phyloP scores from a whole-genome alignment of 2,113 vertebrate genomes.

The Solea solea region DNA sequence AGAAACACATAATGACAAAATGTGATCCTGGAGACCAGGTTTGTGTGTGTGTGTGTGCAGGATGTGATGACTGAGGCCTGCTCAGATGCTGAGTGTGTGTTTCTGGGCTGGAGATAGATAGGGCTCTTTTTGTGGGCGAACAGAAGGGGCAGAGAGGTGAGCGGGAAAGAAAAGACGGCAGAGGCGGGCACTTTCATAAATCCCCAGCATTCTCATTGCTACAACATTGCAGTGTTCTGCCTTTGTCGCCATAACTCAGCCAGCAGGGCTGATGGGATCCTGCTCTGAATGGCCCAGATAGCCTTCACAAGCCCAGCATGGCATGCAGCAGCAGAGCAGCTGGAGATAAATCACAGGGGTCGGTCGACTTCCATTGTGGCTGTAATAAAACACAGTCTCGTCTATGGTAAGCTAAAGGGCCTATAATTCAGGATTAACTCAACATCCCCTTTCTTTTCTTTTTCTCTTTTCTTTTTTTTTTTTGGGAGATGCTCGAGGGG shows the following conservation, averaged over 20 bases:
- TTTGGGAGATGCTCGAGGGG: background rate
- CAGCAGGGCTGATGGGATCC: slow-evolving; percentile 72
- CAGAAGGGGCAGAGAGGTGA: slow-evolving; percentile 39
- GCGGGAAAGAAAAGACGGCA: slow-evolving; percentile 56
- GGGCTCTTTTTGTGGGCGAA: slow-evolving; percentile 37
- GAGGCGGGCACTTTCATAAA: slow-evolving; percentile 67
- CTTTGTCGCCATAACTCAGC: slow-evolving; percentile 74
- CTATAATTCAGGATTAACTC: slow-evolving; percentile 33
- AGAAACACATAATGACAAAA: no score
- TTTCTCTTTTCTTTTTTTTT: background rate
- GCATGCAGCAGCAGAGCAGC: slow-evolving; percentile 34
- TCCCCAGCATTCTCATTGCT: slow-evolving; percentile 69
- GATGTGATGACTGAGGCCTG: slow-evolving; percentile 13
- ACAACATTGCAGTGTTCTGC: slow-evolving; percentile 67
- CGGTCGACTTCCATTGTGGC: slow-evolving; percentile 36
- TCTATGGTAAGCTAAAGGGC: slow-evolving; percentile 16
- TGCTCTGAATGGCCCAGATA: slow-evolving; percentile 74
- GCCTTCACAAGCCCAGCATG: slow-evolving; percentile 69
- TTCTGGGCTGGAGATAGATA: slow-evolving; percentile 38
- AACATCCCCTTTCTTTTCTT: background rate
- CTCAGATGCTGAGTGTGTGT: slow-evolving; percentile 57
- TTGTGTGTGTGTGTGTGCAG: no score
- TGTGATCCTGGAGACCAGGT: no score
- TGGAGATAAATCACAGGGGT: slow-evolving; percentile 62
- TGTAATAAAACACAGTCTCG: slow-evolving; percentile 37